Evolutionary conservation across 2,888 invertebrate species (phyloP).

Genomic region (Epinotia demarniana): DNA sequence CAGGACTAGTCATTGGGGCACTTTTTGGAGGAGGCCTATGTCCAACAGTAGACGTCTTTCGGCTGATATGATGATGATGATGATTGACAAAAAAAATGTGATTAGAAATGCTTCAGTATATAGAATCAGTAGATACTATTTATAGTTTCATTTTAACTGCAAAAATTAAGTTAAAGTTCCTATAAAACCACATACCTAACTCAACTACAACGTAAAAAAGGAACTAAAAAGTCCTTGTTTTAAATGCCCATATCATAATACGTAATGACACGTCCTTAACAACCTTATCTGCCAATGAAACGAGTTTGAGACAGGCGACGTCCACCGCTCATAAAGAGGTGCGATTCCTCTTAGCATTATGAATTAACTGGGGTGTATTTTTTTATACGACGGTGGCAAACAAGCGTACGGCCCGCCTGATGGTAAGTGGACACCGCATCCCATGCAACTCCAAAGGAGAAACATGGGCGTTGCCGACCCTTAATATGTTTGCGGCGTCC

Average conservation of each 20-base stretch:
- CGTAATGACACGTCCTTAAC: constrained; percentile 62
- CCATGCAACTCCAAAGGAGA: too few relatives aligned
- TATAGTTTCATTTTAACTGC: neutral
- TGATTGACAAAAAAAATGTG: neutral
- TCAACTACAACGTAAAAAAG: constrained; percentile 13
- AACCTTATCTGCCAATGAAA: constrained; percentile 56
- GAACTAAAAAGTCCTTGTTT: constrained; percentile 44
- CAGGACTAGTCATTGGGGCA: too few relatives aligned
- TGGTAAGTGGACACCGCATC: too few relatives aligned
- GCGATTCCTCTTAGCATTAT: constrained; percentile 6
- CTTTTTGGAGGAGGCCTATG: too few relatives aligned
- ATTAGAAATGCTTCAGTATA: neutral
- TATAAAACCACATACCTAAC: constrained; percentile 17
- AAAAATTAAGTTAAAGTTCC: neutral
- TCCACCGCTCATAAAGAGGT: constrained; percentile 42
- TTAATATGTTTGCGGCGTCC: too few relatives aligned
- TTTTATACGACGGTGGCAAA: too few relatives aligned
- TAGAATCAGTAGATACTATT: neutral
- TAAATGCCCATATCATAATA: constrained; percentile 62
- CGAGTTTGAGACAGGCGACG: constrained; percentile 46
- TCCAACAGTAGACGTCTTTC: too few relatives aligned
- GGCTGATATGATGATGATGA: too few relatives aligned
- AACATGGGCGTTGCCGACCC: too few relatives aligned
- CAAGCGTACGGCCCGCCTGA: too few relatives aligned
- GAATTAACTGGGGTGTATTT: neutral